Evolutionary conservation across 2,797 vertebrate species (phyloP).

Genomic region (Discoglossus pictus): DNA sequence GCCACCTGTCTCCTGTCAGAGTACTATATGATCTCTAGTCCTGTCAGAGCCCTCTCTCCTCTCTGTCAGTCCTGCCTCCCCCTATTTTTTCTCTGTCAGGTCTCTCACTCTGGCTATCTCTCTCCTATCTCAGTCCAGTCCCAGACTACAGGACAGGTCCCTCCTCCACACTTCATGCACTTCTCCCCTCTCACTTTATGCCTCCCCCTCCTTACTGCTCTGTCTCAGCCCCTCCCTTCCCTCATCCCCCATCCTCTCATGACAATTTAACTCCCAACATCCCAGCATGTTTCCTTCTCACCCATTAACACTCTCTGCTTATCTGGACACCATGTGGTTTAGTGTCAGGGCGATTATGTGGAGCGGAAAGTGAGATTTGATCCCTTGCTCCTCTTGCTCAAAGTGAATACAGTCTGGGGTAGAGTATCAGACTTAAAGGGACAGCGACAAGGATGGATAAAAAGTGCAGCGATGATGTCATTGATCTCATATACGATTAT

Average conservation of each 20-base stretch:
- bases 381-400: no score
- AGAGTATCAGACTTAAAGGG: no score
- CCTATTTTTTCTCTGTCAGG: conserved; percentile 19
- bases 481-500: no score
- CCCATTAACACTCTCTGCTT: not conserved
- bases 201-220: conserved; percentile 39
- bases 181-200: conserved; percentile 33
- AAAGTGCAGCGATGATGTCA: no score
- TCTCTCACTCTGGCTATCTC: conserved; percentile 10
- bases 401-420: no score
- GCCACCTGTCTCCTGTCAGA: no score
- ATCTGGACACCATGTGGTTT: not conserved
- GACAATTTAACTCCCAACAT: not conserved
- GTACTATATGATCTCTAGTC: conserved; percentile 1
- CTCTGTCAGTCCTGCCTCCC: conserved; percentile 6
- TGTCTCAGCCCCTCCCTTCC: conserved; percentile 12
- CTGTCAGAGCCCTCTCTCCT: not conserved
- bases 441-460: no score
- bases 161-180: conserved; percentile 29
- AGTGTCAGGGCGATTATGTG: no score
- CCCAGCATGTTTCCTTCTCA: conserved; percentile 7
- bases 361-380: no score
- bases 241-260: conserved; percentile 26
- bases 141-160: conserved; percentile 11
- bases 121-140: not conserved